Percentiles rank a stretch among this genome's conserved stretches.
phyloP scores from a whole-genome alignment of 1,140 invertebrate species.

The Drosophila watanabei region DNA sequence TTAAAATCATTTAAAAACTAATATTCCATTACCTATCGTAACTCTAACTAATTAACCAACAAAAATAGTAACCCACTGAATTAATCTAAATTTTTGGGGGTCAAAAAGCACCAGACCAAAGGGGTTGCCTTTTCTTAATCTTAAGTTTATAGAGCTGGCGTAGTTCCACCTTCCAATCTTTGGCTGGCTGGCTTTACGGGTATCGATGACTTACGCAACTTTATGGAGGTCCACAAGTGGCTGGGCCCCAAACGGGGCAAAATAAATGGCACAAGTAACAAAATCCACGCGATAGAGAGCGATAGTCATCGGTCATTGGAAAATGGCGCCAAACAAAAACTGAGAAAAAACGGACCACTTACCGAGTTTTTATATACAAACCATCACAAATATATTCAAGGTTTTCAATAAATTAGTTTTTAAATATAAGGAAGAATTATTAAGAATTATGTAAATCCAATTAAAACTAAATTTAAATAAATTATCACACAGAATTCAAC shows the following conservation, averaged over 20 bases:
- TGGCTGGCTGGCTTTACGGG: background rate
- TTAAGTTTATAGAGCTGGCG: conserved; percentile 9
- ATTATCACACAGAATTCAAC: background rate
- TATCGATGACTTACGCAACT: conserved; percentile 37
- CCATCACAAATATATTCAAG: background rate
- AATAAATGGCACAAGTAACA: conserved; percentile 4
- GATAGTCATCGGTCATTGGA: conserved; percentile 14
- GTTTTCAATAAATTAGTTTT: background rate
- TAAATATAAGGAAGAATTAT: too few relatives aligned
- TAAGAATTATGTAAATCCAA: too few relatives aligned
- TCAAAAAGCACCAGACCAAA: background rate
- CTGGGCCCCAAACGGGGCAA: conserved; percentile 16
- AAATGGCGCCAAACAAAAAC: conserved; percentile 11
- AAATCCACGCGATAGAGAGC: conserved; percentile 27
- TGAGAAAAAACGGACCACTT: too few relatives aligned
- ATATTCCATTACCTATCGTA: background rate
- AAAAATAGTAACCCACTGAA: background rate
- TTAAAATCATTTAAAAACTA: background rate
- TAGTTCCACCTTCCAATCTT: conserved; percentile 21
- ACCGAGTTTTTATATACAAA: background rate
- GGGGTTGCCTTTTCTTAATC: conserved; percentile 5
- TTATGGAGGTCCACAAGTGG: conserved; percentile 31
- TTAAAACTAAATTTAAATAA: background rate
- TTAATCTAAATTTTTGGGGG: conserved; percentile 7
- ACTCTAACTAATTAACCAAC: background rate